phyloP scores from a whole-genome alignment of 2,888 invertebrate genomes.

The Agrochola litura region DNA sequence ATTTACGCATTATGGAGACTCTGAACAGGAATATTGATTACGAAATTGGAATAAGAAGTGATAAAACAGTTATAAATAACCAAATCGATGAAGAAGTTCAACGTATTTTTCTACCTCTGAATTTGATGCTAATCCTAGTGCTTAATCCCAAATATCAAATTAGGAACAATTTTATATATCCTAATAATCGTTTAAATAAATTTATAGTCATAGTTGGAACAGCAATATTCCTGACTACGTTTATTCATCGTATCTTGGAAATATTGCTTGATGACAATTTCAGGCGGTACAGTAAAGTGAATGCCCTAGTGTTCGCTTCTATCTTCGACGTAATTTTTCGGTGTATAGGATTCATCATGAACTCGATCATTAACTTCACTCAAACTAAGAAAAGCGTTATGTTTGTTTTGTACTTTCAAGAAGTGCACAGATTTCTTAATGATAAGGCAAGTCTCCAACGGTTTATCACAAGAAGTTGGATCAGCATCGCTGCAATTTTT shows the following conservation, averaged over 20 bases:
- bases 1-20: constrained; percentile 1
- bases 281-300: not conserved
- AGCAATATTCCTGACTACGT: not conserved
- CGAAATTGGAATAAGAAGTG: not conserved
- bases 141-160: constrained; percentile 23
- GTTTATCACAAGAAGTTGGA: constrained; percentile 16
- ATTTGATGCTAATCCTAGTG: constrained; percentile 21
- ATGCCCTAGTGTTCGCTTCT: constrained; percentile 15
- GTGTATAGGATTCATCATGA: constrained; percentile 17
- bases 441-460: not conserved
- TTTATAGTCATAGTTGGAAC: not conserved
- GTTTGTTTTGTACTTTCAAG: constrained; percentile 31
- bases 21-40: not conserved
- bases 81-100: constrained; percentile 15
- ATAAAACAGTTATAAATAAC: not conserved
- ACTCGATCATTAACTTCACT: constrained; percentile 1
- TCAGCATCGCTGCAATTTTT: constrained; percentile 2
- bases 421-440: constrained; percentile 28
- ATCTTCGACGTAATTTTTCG: constrained; percentile 1
- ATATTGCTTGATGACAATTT: constrained; percentile 10
- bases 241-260: constrained; percentile 10
- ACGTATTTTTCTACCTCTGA: constrained; percentile 10
- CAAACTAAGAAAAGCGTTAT: constrained; percentile 3
- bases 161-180: constrained; percentile 3
- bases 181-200: constrained; percentile 8